Base-by-base conservation (phyloP, 2,888 invertebrate species). In the Watsonalla binaria region DNA sequence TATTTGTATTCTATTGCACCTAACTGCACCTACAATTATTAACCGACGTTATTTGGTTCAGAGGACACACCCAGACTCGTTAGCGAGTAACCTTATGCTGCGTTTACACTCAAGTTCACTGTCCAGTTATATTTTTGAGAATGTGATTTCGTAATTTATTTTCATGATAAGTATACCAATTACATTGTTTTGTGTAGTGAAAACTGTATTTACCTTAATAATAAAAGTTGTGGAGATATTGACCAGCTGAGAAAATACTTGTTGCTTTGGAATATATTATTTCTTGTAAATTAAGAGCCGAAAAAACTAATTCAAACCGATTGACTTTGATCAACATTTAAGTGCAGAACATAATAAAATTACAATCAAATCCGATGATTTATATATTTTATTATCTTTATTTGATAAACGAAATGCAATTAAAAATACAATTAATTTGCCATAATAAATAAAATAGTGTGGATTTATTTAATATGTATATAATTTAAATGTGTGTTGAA, bases 61-160 rank as follows among this genome's bases (percentile, higher is more conserved):
- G 72, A 73, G 79, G 84, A 87, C 88, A 87, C 89, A 85, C 89
- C 88, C 85, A 84, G 76, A 84, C 84, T 86, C 81, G 88, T 87
- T 88, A 86, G 81, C 76, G 77, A 76, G 78, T 82, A 79, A 82
- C 81, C 77, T 82, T 74, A 74, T 82, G 88, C 86, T 72, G 70
- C 81, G 84, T 82, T 86, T 72, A 68, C 52, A 61, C 57, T 69
- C 54, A 61, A 66, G 62, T 56, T 53, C 51, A 58, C 62, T 55
- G 47, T 61, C 53, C 52, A 51, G 54, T 57, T 52, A 62, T 61
- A 62, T 62, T 51, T 53, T 51, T 62, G 63, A 61, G 54, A 65
- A 65, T 64, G 53, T 55, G 62, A 66, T 58, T 59, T 57, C 61
- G 61, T 57, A 47, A 47, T 47, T 7, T 42, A 42, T 42, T 42